Evolutionary conservation across 2,888 invertebrate species (phyloP).

Genomic region (Lymantria dispar): DNA sequence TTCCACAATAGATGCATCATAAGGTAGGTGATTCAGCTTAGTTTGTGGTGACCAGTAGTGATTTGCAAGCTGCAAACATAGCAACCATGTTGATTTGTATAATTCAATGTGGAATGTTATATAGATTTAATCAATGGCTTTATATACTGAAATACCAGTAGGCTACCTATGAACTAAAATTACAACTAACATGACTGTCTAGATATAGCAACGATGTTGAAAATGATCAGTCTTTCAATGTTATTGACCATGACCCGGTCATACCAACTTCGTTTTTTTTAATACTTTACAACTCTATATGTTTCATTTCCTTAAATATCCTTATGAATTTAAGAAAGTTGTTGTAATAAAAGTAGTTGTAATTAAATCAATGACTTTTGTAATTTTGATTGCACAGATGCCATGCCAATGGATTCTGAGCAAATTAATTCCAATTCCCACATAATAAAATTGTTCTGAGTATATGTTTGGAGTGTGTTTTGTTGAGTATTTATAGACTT

Average conservation of each 20-base stretch:
- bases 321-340: too few relatives aligned
- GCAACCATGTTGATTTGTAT: slow-evolving; percentile 65
- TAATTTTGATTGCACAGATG: too few relatives aligned
- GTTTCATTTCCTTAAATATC: too few relatives aligned
- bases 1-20: slow-evolving; percentile 90
- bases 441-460: too few relatives aligned
- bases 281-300: too few relatives aligned
- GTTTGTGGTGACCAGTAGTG: slow-evolving; percentile 97
- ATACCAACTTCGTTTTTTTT: too few relatives aligned
- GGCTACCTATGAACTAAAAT: slow-evolving; percentile 44
- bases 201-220: slow-evolving; percentile 9
- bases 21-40: slow-evolving; percentile 86
- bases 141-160: slow-evolving; percentile 56
- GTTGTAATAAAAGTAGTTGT: too few relatives aligned
- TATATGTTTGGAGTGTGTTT: too few relatives aligned
- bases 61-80: slow-evolving; percentile 88
- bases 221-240: not conserved
- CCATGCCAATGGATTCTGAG: too few relatives aligned
- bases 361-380: too few relatives aligned
- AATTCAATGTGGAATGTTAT: slow-evolving; percentile 71
- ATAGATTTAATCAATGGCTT: slow-evolving; percentile 58
- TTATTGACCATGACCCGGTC: not conserved
- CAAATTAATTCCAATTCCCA: too few relatives aligned
- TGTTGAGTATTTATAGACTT: too few relatives aligned
- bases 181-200: slow-evolving; percentile 27